Evolutionary conservation across 2,888 invertebrate genomes (phyloP).

Genomic region (Hanleya hanleyi): DNA sequence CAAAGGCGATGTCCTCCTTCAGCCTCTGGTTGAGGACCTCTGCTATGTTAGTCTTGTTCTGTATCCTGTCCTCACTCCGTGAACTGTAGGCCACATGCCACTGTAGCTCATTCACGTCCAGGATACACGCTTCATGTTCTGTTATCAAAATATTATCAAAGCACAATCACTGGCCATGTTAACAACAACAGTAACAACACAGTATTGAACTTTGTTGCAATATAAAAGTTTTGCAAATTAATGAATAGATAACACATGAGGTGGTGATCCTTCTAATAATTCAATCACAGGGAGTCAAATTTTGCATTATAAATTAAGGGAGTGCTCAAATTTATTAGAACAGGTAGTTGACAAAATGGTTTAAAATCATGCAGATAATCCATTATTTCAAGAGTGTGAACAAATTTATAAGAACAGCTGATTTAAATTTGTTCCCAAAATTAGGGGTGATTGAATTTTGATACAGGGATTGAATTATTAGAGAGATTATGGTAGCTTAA

Average conservation of each 20-base stretch:
- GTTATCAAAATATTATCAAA: constrained; percentile 22
- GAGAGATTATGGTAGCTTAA: too few relatives aligned
- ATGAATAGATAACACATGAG: not conserved
- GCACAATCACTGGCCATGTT: not conserved
- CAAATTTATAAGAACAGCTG: too few relatives aligned
- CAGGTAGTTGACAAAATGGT: too few relatives aligned
- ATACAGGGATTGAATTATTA: too few relatives aligned
- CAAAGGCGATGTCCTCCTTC: constrained; percentile 69
- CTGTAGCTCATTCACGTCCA: constrained; percentile 70
- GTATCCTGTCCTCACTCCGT: constrained; percentile 55
- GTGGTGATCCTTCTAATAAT: not conserved
- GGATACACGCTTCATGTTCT: constrained; percentile 71
- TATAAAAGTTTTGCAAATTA: too few relatives aligned
- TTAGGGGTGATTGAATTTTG: too few relatives aligned
- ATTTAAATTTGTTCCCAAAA: too few relatives aligned
- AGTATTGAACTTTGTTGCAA: too few relatives aligned
- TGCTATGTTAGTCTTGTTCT: constrained; percentile 58
- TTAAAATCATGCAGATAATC: too few relatives aligned
- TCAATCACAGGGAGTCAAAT: not conserved
- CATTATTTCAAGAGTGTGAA: too few relatives aligned
- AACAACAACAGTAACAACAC: not conserved
- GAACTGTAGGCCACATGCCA: constrained; percentile 70
- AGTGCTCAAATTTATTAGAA: too few relatives aligned
- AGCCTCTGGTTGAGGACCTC: constrained; percentile 64
- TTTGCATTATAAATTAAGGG: not conserved